Percentiles rank a stretch among this genome's conserved stretches.
Conservation (phyloP, 2,113 vertebrate species). For the Cephalopterus ornatus region DNA sequence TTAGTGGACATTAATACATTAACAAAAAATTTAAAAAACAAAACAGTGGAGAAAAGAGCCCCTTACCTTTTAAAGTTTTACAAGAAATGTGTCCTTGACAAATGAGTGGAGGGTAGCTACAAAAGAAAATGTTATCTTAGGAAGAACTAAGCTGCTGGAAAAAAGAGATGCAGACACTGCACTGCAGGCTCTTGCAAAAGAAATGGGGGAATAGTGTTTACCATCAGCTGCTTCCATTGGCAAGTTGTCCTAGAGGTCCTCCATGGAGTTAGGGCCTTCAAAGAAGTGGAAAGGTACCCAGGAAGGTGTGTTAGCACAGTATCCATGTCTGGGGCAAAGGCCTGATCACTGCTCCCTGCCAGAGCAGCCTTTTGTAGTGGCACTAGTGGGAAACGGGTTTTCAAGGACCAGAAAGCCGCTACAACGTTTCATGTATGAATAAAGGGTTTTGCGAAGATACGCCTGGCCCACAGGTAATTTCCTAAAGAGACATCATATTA, state of each 20-base stretch:
- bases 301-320: neutral
- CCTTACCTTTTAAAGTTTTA: slow-evolving; percentile 7
- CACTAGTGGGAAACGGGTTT: neutral
- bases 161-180: neutral
- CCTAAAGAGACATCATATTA: neutral
- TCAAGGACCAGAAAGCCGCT: neutral
- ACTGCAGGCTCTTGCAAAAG: neutral
- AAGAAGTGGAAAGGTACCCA: neutral
- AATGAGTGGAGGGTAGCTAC: neutral
- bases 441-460: neutral
- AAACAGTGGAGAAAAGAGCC: neutral
- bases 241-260: neutral
- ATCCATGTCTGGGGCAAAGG: neutral
- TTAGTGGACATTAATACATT: neutral
- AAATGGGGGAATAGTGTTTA: neutral
- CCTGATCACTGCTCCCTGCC: neutral
- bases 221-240: neutral
- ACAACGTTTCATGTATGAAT: rapidly evolving
- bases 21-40: neutral
- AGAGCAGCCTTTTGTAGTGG: neutral
- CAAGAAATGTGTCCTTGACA: slow-evolving; percentile 38
- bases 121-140: neutral
- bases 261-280: neutral
- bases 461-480: neutral
- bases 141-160: neutral